phyloP scores from a whole-genome alignment of 2,113 vertebrate species.

The Cygnus buccinator region DNA sequence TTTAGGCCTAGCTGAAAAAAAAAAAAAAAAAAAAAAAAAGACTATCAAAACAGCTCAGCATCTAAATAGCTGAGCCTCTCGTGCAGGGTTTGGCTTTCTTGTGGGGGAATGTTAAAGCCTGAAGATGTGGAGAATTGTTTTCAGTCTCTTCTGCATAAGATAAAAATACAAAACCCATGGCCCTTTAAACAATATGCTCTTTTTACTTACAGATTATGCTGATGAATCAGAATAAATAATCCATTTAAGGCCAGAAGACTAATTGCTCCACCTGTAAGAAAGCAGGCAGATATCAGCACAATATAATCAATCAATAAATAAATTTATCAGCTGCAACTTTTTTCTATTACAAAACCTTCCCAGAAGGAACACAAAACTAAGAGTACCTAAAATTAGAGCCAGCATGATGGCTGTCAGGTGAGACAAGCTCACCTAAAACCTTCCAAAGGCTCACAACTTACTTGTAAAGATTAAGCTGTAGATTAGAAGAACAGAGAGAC shows the following conservation, averaged over 20 bases:
- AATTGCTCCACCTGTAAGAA: slow-evolving; percentile 88
- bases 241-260: slow-evolving; percentile 95
- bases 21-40: background rate
- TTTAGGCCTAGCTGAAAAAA: background rate
- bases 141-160: background rate
- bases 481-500: background rate
- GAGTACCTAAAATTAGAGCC: background rate
- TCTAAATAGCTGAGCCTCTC: background rate
- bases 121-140: background rate
- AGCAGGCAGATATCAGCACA: background rate
- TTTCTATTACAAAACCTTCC: background rate
- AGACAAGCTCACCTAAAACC: background rate
- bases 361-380: background rate
- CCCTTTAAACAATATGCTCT: background rate
- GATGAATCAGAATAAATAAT: slow-evolving; percentile 92
- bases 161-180: background rate
- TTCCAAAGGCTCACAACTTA: background rate
- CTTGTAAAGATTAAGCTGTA: background rate
- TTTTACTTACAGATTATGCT: slow-evolving; percentile 94
- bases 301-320: background rate
- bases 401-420: background rate
- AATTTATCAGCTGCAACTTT: background rate
- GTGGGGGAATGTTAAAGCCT: background rate
- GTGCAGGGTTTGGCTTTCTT: background rate
- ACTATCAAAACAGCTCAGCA: background rate